Evolutionary conservation across 1,140 invertebrate genomes (phyloP).

Genomic region (Asobara japonica): DNA sequence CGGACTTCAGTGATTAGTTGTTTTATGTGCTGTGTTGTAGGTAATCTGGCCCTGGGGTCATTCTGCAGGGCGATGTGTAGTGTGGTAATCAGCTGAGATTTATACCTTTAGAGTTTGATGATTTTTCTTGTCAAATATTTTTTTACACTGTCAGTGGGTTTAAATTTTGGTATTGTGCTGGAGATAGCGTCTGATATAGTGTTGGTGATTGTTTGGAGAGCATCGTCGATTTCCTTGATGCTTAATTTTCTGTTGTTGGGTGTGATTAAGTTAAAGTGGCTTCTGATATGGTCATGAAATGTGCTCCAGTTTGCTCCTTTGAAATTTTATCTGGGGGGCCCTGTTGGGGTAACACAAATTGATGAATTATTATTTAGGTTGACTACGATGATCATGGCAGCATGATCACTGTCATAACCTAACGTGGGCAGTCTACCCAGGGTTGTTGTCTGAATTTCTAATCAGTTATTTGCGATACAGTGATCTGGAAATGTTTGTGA

Average conservation of each 20-base stretch:
- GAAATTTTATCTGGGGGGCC: neutral
- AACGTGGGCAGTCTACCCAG: neutral
- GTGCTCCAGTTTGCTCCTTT: conserved; percentile 26
- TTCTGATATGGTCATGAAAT: conserved; percentile 6
- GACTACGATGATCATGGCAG: neutral
- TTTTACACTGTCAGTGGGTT: neutral
- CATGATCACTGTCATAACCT: neutral
- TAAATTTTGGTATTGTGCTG: neutral
- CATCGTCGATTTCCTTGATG: conserved; percentile 11
- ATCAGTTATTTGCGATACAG: neutral
- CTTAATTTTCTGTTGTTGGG: conserved; percentile 4
- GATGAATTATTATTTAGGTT: neutral
- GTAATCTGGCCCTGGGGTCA: neutral
- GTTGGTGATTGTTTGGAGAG: neutral
- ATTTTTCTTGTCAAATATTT: neutral
- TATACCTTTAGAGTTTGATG: neutral
- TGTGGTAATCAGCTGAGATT: neutral
- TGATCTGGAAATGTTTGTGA: neutral
- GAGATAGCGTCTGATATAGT: neutral
- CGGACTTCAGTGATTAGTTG: neutral
- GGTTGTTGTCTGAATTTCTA: neutral
- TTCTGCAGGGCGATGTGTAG: neutral
- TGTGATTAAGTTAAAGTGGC: neutral
- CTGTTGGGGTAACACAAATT: neutral
- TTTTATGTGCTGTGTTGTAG: neutral